phyloP scores from a whole-genome alignment of 2,113 vertebrate genomes.

The Montifringilla adamsi region DNA sequence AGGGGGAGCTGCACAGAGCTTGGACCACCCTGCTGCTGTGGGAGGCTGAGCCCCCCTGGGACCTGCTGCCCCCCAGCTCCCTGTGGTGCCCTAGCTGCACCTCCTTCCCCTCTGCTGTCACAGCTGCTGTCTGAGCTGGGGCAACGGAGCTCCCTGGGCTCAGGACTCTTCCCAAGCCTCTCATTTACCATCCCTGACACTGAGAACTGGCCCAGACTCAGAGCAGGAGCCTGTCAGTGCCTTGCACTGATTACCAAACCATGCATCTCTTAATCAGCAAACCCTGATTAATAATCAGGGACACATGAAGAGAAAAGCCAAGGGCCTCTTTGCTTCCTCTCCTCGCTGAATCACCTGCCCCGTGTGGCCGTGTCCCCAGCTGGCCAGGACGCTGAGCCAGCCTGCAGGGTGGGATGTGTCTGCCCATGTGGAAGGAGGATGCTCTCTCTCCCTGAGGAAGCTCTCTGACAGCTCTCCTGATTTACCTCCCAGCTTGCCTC shows the following conservation, averaged over 20 bases:
- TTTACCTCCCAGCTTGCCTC: not conserved
- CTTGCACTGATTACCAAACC: not conserved
- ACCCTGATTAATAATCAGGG: not conserved
- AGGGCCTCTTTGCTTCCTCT: not conserved
- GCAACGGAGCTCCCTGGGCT: accelerated
- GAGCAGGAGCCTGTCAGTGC: not conserved
- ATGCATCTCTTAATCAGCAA: not conserved
- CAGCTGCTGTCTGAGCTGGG: accelerated
- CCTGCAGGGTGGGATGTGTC: accelerated
- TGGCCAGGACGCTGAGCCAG: not conserved
- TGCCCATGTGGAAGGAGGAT: accelerated
- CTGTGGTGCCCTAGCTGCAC: not conserved
- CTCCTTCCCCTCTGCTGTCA: not conserved
- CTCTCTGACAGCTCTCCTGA: not conserved
- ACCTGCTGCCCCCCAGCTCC: not conserved
- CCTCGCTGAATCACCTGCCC: accelerated
- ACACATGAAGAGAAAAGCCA: not conserved
- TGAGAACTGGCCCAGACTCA: not conserved
- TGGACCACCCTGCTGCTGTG: accelerated
- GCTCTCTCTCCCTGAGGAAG: not conserved
- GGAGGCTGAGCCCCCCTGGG: accelerated
- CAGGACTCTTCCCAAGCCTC: accelerated
- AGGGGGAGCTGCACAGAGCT: not conserved
- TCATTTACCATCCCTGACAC: not conserved
- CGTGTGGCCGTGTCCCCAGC: accelerated